phyloP scores from a whole-genome alignment of 2,113 vertebrate species.

The Saguinus midas region DNA sequence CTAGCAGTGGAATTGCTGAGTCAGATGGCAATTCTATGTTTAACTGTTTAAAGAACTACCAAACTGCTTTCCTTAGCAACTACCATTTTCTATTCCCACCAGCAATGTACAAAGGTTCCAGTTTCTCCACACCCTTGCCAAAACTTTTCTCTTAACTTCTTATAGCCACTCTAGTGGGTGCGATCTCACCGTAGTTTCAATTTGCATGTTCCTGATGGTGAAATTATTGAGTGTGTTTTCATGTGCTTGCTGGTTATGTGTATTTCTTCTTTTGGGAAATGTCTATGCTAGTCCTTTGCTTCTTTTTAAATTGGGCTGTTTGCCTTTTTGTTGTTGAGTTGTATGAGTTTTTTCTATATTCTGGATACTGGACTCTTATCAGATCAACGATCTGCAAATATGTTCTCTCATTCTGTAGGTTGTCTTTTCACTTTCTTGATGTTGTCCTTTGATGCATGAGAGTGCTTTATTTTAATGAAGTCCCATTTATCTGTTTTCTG shows the following conservation, averaged over 20 bases:
- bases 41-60: neutral
- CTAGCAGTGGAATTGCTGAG: neutral
- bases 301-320: neutral
- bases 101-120: neutral
- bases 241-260: too few relatives aligned
- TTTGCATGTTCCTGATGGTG: neutral
- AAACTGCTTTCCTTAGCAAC: neutral
- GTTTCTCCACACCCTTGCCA: neutral
- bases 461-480: neutral
- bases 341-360: neutral
- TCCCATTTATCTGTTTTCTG: neutral
- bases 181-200: neutral
- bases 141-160: neutral
- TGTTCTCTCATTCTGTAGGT: neutral
- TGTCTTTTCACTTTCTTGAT: neutral
- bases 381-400: neutral
- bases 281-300: neutral
- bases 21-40: neutral
- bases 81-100: neutral
- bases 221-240: neutral
- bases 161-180: neutral
- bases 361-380: neutral
- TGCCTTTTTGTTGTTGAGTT: neutral
- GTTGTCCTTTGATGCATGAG: neutral
- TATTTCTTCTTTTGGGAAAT: neutral